Percentiles rank a stretch among this genome's conserved stretches.
These are phyloP conservation scores for Coracias cyanogaster DNA, from an alignment of 2,797 vertebrate genomes.

Conservation along the genomic window DNA sequence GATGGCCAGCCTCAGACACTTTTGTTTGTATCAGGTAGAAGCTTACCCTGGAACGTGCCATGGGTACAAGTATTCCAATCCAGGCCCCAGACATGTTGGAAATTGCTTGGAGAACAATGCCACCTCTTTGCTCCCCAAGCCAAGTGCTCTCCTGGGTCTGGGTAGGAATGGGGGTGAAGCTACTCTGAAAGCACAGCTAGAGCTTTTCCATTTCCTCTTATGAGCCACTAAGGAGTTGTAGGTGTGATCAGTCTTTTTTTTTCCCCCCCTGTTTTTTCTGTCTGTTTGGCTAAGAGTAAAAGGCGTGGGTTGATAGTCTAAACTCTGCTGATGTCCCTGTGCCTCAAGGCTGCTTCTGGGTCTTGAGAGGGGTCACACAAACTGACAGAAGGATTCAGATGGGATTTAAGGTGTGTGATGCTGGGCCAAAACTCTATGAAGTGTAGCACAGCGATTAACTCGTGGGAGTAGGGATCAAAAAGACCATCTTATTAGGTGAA, in stretches of 20 bases:
- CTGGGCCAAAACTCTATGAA: background rate
- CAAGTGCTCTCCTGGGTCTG: fast-evolving
- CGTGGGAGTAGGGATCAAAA: background rate
- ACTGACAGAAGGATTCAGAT: background rate
- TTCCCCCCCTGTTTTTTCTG: background rate
- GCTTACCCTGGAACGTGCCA: background rate
- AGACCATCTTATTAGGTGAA: background rate
- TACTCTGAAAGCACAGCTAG: background rate
- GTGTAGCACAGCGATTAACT: background rate
- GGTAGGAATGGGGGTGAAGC: background rate
- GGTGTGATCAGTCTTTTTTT: background rate
- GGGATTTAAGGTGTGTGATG: background rate
- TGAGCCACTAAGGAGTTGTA: background rate
- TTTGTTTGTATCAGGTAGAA: background rate
- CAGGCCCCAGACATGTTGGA: background rate
- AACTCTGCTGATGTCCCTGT: background rate
- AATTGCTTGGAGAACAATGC: slow-evolving; percentile 7
- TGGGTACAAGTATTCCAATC: background rate
- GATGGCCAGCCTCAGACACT: background rate
- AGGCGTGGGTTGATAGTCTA: background rate
- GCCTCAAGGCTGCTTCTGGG: background rate
- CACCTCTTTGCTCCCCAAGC: background rate
- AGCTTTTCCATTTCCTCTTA: slow-evolving; percentile 34
- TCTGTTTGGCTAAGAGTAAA: background rate
- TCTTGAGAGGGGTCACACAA: background rate